Conservation (phyloP, 64 coral and sea anemone genomes). For the Acropora tenuis region DNA sequence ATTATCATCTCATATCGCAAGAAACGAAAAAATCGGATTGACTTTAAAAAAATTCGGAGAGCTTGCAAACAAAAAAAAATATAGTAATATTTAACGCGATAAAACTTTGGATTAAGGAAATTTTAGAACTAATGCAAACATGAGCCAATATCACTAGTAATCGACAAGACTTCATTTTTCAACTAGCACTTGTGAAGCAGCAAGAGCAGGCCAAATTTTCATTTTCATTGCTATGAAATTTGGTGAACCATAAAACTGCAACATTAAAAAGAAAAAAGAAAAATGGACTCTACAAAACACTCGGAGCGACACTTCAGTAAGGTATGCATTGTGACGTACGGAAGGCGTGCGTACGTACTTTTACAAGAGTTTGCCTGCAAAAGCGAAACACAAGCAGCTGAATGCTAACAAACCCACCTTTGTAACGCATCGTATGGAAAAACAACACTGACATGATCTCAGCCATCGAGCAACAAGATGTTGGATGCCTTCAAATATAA, state of each 20-base stretch:
- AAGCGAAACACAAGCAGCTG: not conserved
- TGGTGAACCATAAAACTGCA: not conserved
- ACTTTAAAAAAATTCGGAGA: no score
- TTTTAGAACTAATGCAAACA: not conserved
- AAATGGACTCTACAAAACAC: not conserved
- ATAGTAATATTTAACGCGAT: not conserved
- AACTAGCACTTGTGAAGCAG: no score
- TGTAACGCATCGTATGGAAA: conserved; percentile 98
- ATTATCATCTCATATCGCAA: not conserved
- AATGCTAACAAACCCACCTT: conserved; percentile 64
- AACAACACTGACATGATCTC: conserved; percentile 98
- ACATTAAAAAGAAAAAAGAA: not conserved
- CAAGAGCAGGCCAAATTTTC: no score
- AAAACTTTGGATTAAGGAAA: not conserved
- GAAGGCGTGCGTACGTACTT: no score
- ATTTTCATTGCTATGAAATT: no score
- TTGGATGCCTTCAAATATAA: conserved; percentile 86
- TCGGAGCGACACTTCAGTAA: not conserved
- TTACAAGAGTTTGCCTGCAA: not conserved
- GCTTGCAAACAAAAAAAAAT: no score
- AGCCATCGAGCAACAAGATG: conserved; percentile 95
- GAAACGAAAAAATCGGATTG: not conserved
- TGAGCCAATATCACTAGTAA: not conserved
- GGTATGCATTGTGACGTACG: not conserved
- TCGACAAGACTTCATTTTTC: no score